Conservation (phyloP, 2,888 invertebrate genomes). For the Acleris sparsana region DNA sequence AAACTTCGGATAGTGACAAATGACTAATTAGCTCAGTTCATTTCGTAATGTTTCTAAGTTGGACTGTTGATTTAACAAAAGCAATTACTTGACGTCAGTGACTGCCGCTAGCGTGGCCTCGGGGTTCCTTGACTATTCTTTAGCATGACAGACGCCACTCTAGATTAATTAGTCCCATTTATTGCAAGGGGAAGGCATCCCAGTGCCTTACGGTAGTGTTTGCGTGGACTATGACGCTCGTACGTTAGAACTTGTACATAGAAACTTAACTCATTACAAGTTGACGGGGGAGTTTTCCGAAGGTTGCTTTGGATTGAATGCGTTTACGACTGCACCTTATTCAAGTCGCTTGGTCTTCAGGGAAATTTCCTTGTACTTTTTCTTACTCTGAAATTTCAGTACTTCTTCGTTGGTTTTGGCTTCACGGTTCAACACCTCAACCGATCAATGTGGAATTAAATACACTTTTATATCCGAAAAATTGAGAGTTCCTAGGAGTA, state of each 20-base stretch:
- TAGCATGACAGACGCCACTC: constrained; percentile 76
- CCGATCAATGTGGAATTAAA: too few species aligned
- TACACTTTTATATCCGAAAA: too few species aligned
- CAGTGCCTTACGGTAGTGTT: constrained; percentile 47
- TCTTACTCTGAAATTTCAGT: too few species aligned
- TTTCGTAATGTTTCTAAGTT: constrained; percentile 45
- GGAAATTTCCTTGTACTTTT: too few species aligned
- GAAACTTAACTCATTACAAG: constrained; percentile 13
- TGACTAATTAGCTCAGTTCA: constrained; percentile 48
- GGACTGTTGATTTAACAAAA: constrained; percentile 69
- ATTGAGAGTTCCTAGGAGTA: too few species aligned
- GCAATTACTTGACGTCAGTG: constrained; percentile 69
- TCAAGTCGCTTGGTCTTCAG: too few species aligned
- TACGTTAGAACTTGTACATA: constrained; percentile 13
- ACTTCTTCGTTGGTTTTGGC: too few species aligned
- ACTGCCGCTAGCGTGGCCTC: constrained; percentile 51
- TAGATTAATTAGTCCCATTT: constrained; percentile 77
- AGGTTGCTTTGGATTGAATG: not conserved
- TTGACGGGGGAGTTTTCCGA: constrained; percentile 1
- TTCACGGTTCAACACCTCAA: too few species aligned
- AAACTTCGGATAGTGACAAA: constrained; percentile 54
- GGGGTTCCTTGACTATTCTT: constrained; percentile 67
- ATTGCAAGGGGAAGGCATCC: constrained; percentile 65
- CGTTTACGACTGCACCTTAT: not conserved
- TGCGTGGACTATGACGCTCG: constrained; percentile 16